A percentile compares a stretch with the other conserved stretches of the same genome.
Evolutionary conservation across 2,113 vertebrate genomes (phyloP).

Genomic region (Amblyornis subalaris): DNA sequence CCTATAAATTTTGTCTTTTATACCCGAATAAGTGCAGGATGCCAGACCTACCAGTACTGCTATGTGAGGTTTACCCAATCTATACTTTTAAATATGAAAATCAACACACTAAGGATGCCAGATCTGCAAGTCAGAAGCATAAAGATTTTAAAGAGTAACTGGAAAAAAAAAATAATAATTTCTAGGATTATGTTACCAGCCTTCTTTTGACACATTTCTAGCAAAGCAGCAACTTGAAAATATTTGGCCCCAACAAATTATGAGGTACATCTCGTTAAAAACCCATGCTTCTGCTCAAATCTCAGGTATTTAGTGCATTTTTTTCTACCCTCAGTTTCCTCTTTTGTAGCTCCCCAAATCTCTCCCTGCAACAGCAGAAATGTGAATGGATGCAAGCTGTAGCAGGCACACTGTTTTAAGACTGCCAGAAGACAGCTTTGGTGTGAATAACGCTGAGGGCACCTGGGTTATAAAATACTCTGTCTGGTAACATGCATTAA

Average conservation of each 20-base stretch:
- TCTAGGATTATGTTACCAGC: neutral
- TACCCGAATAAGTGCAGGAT: neutral
- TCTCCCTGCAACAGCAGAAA: slow-evolving; percentile 46
- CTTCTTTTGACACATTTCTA: neutral
- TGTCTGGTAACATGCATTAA: neutral
- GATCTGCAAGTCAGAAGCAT: neutral
- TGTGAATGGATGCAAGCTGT: neutral
- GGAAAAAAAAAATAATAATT: neutral
- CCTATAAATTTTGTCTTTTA: neutral
- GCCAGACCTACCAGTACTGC: neutral
- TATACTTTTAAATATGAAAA: neutral
- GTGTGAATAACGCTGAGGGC: neutral
- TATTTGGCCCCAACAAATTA: neutral
- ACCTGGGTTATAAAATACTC: neutral
- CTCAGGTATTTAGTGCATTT: neutral
- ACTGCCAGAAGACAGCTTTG: neutral
- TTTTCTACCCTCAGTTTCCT: neutral
- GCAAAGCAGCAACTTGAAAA: neutral
- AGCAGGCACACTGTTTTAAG: neutral
- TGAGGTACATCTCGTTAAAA: neutral
- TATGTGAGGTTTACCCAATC: neutral
- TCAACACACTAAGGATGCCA: neutral
- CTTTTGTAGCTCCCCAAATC: neutral
- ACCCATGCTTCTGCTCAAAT: neutral
- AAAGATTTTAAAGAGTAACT: neutral